These are phyloP conservation scores for Corynorhinus townsendii DNA, from an alignment of 2,113 vertebrate genomes.

Conservation along the genomic window DNA sequence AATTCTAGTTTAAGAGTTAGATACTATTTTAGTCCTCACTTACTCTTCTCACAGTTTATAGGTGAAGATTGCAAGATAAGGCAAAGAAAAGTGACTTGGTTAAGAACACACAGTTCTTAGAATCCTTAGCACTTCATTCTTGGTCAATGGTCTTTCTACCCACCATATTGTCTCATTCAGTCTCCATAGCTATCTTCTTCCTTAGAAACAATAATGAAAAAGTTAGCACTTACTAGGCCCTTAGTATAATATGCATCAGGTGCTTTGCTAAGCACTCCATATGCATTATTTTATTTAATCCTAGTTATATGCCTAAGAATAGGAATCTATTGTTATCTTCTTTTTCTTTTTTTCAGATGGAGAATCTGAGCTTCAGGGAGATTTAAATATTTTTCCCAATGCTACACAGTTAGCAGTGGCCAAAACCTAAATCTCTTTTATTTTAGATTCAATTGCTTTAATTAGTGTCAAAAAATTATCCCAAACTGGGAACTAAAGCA, in stretches of 20 bases:
- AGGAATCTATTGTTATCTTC: not conserved
- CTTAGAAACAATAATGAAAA: not conserved
- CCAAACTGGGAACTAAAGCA: slow-evolving; percentile 2
- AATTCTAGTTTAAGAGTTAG: not conserved
- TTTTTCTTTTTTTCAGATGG: not conserved
- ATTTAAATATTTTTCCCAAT: slow-evolving; percentile 25
- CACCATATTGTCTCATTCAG: not conserved
- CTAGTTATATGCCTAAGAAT: not conserved
- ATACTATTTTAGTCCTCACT: not conserved
- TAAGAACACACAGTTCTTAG: not conserved
- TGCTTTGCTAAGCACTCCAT: not conserved
- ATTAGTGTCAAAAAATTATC: slow-evolving; percentile 25
- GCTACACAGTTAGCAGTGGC: not conserved
- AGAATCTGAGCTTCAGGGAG: not conserved
- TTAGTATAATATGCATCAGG: not conserved
- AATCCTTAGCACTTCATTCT: not conserved
- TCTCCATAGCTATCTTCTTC: not conserved
- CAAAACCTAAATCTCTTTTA: not conserved
- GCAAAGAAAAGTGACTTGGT: not conserved
- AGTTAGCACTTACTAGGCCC: not conserved
- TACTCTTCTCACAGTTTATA: not conserved
- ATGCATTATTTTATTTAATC: not conserved
- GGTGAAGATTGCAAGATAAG: not conserved
- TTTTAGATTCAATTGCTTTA: slow-evolving; percentile 11
- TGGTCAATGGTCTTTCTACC: not conserved